Base-by-base conservation (phyloP, 2,113 vertebrate species). In the Acrocephalus kingi region DNA sequence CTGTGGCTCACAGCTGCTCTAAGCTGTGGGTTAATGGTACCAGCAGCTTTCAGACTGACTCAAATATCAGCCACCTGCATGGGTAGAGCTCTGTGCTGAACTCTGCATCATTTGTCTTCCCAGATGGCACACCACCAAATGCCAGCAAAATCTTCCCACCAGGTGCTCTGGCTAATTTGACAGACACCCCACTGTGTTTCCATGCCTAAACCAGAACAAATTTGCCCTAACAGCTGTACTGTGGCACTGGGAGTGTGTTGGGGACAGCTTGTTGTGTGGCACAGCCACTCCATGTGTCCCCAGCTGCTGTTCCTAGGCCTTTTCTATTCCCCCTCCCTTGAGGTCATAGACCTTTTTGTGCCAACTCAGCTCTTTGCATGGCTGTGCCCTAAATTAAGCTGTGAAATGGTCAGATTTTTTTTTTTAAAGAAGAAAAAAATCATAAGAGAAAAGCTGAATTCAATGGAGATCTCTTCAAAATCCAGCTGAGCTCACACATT, bases 71-170 rank as follows among this genome's bases (percentile, higher is more conserved):
- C 94, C 81, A 84, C 85, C 84, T 61, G 78, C 92, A 66, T 21
- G 45, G 2, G 10, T 10, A 78, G 64, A 69, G 84, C 80, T 91
- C 35, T 49, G 73, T 11, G 22, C 90, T 90, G 92, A 89, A 66
- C 89, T 80, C 80, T 61, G 49, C 13, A 76, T 52, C 75, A 6
- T 88, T 92, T 93, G 67, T 83, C 92, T 67, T 93, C 55, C 83
- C 85, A 77, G 85, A 83, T 95, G 95, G 95, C 79, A 88, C 68
- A 27, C 24, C 2, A 90, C 54, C 75, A 35, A 52, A 83, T 74
- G 88, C 92, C 92, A 97, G 72, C 55, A 90, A 93, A 93, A 93
- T 85, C 85, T 93, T 94, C 95, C 82, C 95, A 95, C 90, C 96
- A 96, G 95, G 94, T 94, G 94, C 85, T 76, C 88, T 74, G 92